Evolutionary conservation across 2,113 vertebrate genomes (phyloP), one percentile per base, ranked within the genome.

Genomic region (Leptobrachium leishanense): DNA sequence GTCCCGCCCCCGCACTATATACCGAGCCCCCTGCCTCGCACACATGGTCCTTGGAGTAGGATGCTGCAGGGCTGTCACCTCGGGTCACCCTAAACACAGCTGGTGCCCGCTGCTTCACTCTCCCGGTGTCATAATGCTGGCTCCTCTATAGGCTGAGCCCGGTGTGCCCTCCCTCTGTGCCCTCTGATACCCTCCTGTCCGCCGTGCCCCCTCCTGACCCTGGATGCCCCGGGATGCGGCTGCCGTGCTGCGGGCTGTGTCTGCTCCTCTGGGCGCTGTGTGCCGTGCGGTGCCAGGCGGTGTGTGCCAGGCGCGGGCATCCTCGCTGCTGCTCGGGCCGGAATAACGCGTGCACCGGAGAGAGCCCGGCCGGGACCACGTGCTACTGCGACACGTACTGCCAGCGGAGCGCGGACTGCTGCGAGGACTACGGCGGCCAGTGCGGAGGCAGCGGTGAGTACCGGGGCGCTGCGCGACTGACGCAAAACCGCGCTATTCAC

Each of bases 351-450:
- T 96, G 95, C 82, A 91, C 84, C 71, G 94, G 88, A 2, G 81
- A 84, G 3, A 88, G 68, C 0, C 2, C 43, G 70, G 87, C 78
- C 50, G 85, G 83, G 76, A 85, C 88, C 0, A 87, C n/a, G 78
- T 96, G 95, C 81, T 96, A 95, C 90, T 96, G 95, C 40, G 94
- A 96, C 74, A 87, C 92, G 0, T 95, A 96, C 87, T 96, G 95
- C 12, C 85, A 90, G 82, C 93, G 91, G 82, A 95, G 91, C 0
- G 88, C 91, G 0, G 95, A 96, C 89, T 96, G 95, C 86, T 96
- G 95, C n/a, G 87, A 89, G 59, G 95, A 96, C 85, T 95, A 95
- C 63, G 85, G 71, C 0, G 65, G 68, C 0, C 85, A 86, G n/a
- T 96, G 95, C 66, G 93, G 87, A 82, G 88, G 78, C 9, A 90